These are phyloP conservation scores for Dioctria linearis DNA, from an alignment of 2,888 invertebrate species.

Conservation along the genomic window DNA sequence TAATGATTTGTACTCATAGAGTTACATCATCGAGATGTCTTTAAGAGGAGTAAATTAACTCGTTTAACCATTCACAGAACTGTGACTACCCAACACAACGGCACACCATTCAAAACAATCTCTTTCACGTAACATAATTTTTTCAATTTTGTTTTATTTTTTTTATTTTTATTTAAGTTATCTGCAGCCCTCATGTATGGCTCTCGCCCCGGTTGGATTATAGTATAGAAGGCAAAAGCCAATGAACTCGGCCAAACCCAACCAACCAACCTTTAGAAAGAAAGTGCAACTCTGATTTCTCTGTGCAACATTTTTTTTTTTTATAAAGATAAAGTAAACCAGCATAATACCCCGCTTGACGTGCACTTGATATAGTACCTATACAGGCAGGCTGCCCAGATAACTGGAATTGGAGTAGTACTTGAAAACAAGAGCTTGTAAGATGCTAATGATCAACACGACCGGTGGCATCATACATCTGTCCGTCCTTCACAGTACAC, in stretches of 20 bases:
- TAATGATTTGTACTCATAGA: neutral
- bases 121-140: no score
- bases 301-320: no score
- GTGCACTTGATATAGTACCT: no score
- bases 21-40: neutral
- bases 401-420: neutral
- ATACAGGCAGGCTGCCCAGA: neutral
- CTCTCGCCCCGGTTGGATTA: neutral
- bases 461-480: neutral
- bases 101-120: no score
- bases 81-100: no score
- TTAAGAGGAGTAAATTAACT: neutral
- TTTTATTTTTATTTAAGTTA: no score
- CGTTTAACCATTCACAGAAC: neutral
- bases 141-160: no score
- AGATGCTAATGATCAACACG: neutral
- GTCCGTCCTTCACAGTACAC: neutral
- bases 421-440: no score
- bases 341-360: neutral
- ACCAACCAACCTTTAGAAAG: neutral
- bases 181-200: neutral
- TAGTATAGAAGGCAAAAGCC: neutral
- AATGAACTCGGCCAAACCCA: slow-evolving; percentile 1
- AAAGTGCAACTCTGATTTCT: neutral
- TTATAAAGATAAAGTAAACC: no score